These are phyloP conservation scores for Zaprionus tsacasi DNA, from an alignment of 1,140 invertebrate species.

Conservation along the genomic window DNA sequence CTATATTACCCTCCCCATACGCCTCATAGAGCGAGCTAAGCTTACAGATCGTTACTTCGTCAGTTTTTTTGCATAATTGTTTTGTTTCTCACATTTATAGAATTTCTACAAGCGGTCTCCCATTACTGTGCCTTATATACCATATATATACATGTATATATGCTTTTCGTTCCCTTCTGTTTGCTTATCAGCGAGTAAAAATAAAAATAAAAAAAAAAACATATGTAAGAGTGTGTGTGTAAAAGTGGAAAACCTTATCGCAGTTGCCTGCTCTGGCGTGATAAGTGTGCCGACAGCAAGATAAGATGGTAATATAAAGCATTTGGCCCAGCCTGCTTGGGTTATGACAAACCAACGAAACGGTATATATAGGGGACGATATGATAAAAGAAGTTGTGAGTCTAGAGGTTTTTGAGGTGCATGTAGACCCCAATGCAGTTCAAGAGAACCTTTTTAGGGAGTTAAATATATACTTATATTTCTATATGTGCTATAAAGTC, in stretches of 20 bases:
- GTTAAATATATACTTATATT: background rate
- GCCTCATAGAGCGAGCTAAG: background rate
- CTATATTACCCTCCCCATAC: background rate
- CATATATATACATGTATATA: background rate
- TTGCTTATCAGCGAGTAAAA: constrained; percentile 39
- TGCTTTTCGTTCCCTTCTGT: background rate
- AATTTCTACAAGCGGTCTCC: constrained; percentile 13
- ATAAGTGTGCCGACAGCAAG: constrained; percentile 61
- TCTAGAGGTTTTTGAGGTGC: constrained; percentile 2
- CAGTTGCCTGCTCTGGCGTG: constrained; percentile 50
- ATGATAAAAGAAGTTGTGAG: constrained; percentile 17
- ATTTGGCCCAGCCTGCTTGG: constrained; percentile 2
- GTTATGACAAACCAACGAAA: background rate
- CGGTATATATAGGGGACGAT: constrained; percentile 6
- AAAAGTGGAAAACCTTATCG: constrained; percentile 65
- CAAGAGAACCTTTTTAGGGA: background rate
- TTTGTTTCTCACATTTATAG: constrained; percentile 26
- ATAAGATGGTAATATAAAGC: constrained; percentile 66
- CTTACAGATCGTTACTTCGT: background rate
- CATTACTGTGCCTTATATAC: constrained; percentile 9
- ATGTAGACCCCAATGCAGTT: background rate
- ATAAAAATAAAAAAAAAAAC: constrained; percentile 5
- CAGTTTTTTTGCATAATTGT: constrained; percentile 22
- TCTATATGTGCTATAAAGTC: background rate
- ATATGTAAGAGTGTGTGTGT: constrained; percentile 14